These are phyloP conservation scores for Cryptotermes secundus DNA, from an alignment of 1,140 invertebrate species.

Conservation along the genomic window DNA sequence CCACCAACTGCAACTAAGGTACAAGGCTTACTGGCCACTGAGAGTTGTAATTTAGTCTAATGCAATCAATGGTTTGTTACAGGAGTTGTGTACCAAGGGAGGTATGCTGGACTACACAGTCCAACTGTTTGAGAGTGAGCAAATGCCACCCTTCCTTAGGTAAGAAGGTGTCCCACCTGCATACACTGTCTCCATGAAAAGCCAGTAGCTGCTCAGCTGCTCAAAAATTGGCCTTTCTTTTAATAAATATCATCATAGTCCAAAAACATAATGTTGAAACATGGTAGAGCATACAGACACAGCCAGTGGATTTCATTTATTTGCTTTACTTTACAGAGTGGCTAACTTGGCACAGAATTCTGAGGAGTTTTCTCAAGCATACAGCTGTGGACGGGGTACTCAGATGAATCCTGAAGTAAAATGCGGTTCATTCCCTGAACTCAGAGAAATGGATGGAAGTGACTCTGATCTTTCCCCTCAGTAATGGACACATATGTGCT, in stretches of 20 bases:
- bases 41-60: no score
- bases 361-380: not conserved
- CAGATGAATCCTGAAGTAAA: not conserved
- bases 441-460: no score
- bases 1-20: no score
- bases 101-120: not conserved
- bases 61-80: not conserved
- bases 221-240: no score
- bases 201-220: no score
- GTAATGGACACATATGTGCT: no score
- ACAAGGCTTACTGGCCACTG: no score
- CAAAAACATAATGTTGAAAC: no score
- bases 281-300: no score
- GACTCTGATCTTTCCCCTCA: no score
- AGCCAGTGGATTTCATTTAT: not conserved
- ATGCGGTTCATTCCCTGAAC: not conserved
- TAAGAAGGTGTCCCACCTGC: not conserved
- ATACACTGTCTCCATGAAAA: no score
- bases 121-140: slow-evolving; percentile 6
- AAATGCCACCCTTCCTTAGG: not conserved
- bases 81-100: slow-evolving; percentile 5
- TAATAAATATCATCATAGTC: no score
- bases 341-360: not conserved
- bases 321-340: not conserved
- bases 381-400: not conserved